Evolutionary conservation across 1,140 invertebrate genomes (phyloP).

Genomic region (Drosophila novamexicana): DNA sequence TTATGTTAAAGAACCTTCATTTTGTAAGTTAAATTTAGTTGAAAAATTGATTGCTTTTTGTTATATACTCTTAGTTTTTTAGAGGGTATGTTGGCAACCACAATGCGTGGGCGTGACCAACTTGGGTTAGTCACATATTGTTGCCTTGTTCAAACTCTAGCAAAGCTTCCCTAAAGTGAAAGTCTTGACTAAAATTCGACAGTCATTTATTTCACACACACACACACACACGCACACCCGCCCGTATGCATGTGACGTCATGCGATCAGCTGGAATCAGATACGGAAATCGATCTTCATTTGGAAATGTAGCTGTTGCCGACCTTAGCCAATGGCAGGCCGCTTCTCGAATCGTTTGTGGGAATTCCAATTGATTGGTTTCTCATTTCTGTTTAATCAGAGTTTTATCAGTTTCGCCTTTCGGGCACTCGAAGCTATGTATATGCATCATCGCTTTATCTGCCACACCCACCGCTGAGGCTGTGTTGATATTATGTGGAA

Average conservation of each 20-base stretch:
- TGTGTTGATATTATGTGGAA: constrained; percentile 42
- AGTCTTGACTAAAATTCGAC: constrained; percentile 11
- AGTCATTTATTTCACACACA: constrained; percentile 20
- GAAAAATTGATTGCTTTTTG: too few species aligned
- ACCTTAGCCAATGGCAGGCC: constrained; percentile 21
- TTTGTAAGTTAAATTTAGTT: too few species aligned
- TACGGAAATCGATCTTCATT: constrained; percentile 26
- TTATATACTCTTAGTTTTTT: too few species aligned
- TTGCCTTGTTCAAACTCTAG: neutral
- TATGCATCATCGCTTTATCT: constrained; percentile 3
- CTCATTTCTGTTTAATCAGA: neutral
- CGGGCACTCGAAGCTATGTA: neutral
- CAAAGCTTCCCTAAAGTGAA: neutral
- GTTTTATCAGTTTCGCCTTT: neutral
- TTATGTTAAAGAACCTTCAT: too few species aligned
- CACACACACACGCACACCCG: constrained; percentile 1
- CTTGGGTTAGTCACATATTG: neutral
- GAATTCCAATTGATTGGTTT: neutral
- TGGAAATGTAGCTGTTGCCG: neutral
- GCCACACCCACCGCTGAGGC: constrained; percentile 15
- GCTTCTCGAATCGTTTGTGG: neutral
- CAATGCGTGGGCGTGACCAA: neutral
- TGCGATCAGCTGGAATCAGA: neutral
- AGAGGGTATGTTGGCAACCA: too few species aligned
- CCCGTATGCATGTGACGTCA: constrained; percentile 17